Evolutionary conservation across 2,113 vertebrate genomes (phyloP).

Genomic region (Lota lota): DNA sequence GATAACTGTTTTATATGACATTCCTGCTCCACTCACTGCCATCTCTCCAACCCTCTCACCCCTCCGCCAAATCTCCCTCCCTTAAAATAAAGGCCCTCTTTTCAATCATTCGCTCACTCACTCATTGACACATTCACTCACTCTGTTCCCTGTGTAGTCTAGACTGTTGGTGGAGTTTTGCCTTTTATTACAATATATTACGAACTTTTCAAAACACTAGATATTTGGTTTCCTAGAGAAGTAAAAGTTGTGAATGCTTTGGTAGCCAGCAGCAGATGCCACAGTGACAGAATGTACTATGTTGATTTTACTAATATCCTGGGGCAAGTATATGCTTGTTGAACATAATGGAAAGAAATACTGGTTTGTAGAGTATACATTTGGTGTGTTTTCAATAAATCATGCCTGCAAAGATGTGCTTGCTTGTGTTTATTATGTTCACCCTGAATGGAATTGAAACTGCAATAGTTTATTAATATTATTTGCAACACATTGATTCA

Average conservation of each 20-base stretch:
- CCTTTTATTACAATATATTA: constrained; percentile 90
- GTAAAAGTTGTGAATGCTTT: constrained; percentile 77
- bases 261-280: constrained; percentile 79
- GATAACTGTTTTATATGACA: constrained; percentile 82
- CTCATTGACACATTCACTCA: constrained; percentile 28
- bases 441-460: background rate
- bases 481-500: no score
- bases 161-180: constrained; percentile 81
- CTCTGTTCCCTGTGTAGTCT: constrained; percentile 75
- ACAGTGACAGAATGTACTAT: constrained; percentile 89
- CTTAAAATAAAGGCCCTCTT: background rate
- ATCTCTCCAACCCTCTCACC: constrained; percentile 14
- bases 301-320: constrained; percentile 89
- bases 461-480: no score
- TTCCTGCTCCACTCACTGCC: constrained; percentile 29
- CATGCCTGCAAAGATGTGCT: constrained; percentile 80
- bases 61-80: constrained; percentile 15
- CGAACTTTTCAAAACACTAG: constrained; percentile 77
- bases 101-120: constrained; percentile 7
- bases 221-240: constrained; percentile 77
- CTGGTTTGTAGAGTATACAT: constrained; percentile 92
- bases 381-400: constrained; percentile 99
- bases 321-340: constrained; percentile 86
- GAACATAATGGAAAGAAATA: constrained; percentile 72
- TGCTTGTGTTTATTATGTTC: background rate